Evolutionary conservation across 1,140 invertebrate species (phyloP).

Genomic region (Bicyclus anynana): DNA sequence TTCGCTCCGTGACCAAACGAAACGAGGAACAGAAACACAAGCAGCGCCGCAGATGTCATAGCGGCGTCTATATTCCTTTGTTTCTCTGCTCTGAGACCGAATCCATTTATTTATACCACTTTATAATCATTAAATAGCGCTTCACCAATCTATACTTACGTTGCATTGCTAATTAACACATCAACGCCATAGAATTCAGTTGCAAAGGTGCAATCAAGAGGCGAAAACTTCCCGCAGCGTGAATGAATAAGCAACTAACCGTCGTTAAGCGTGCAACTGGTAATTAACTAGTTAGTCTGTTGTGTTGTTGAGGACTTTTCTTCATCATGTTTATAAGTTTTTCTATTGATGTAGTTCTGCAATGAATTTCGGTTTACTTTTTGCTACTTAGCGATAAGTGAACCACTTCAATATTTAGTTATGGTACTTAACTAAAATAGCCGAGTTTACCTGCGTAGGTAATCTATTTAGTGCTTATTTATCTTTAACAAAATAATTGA

Average conservation of each 20-base stretch:
- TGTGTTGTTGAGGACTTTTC: background rate
- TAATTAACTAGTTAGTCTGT: conserved; percentile 3
- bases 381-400: background rate
- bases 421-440: too few species aligned
- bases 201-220: conserved; percentile 45
- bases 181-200: conserved; percentile 27
- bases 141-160: conserved; percentile 3
- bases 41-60: conserved; percentile 46
- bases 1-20: conserved; percentile 38
- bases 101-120: background rate
- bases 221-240: conserved; percentile 36
- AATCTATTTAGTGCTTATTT: too few species aligned
- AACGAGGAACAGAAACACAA: conserved; percentile 31
- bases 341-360: background rate
- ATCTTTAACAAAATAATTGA: too few species aligned
- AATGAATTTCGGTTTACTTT: background rate
- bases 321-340: background rate
- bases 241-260: conserved; percentile 36
- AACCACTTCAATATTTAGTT: too few species aligned
- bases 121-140: background rate
- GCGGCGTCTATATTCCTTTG: conserved; percentile 28
- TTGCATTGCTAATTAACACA: conserved; percentile 35
- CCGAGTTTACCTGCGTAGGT: too few species aligned
- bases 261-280: conserved; percentile 7
- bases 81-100: background rate